These are phyloP conservation scores for Oscheius sp. DNA, from an alignment of 2,888 invertebrate genomes.

Conservation along the genomic window DNA sequence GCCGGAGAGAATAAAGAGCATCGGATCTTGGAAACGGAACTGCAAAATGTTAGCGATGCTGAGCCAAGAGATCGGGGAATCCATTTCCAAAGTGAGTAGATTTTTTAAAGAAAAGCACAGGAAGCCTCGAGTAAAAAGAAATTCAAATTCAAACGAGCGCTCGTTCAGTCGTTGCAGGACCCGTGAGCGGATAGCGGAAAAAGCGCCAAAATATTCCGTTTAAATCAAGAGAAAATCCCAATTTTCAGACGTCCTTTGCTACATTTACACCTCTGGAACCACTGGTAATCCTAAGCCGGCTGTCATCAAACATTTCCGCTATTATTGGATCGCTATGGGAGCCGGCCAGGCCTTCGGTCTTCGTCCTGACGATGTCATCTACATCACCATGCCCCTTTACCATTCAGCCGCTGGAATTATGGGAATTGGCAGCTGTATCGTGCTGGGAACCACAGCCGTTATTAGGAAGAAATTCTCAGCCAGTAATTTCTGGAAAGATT, in stretches of 20 bases:
- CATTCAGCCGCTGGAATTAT: constrained; percentile 91
- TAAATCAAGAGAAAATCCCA: too few relatives aligned
- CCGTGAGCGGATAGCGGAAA: too few relatives aligned
- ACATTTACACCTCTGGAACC: constrained; percentile 98
- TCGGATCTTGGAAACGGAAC: constrained; percentile 40
- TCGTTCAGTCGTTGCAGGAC: too few relatives aligned
- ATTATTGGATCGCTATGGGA: constrained; percentile 64
- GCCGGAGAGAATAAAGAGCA: constrained; percentile 23
- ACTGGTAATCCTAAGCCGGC: constrained; percentile 98
- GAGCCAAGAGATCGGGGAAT: constrained; percentile 51
- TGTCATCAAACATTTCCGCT: constrained; percentile 89
- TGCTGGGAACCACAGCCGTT: constrained; percentile 82
- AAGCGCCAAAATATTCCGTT: neutral
- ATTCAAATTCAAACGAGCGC: too few relatives aligned
- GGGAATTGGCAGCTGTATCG: constrained; percentile 66
- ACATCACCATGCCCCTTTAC: constrained; percentile 92
- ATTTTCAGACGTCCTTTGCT: constrained; percentile 79
- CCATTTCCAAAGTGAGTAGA: constrained; percentile 58
- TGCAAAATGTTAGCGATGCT: constrained; percentile 37
- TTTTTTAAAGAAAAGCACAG: neutral
- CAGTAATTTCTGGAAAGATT: constrained; percentile 84
- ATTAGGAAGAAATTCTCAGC: constrained; percentile 93
- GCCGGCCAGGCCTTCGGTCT: constrained; percentile 57
- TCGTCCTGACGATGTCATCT: constrained; percentile 82
- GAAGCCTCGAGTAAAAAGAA: too few relatives aligned